These are phyloP conservation scores for Turdus rufiventris DNA, from an alignment of 2,113 vertebrate species.

Conservation along the genomic window DNA sequence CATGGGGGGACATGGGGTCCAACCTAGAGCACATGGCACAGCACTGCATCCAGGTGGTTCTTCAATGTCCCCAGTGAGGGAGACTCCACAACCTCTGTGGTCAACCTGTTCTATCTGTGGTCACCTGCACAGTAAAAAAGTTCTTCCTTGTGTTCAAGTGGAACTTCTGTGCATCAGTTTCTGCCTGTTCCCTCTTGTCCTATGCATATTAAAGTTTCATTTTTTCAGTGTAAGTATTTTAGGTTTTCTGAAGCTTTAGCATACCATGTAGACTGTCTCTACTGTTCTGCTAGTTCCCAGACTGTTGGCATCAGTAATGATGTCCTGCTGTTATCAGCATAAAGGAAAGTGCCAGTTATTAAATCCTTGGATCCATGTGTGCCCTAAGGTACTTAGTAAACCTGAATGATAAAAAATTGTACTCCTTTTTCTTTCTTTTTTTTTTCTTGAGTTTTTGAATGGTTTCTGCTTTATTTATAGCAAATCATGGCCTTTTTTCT, in stretches of 20 bases:
- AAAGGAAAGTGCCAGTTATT: neutral
- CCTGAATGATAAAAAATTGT: neutral
- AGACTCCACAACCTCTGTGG: neutral
- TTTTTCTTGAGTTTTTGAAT: neutral
- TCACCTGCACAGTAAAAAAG: neutral
- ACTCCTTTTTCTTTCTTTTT: neutral
- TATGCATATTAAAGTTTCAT: neutral
- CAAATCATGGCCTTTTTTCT: neutral
- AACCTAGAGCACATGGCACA: neutral
- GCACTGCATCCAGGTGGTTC: neutral
- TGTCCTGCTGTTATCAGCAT: neutral
- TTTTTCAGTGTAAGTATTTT: neutral
- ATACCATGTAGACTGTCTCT: neutral
- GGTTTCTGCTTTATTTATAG: neutral
- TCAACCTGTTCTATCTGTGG: rapidly evolving
- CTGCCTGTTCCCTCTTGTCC: neutral
- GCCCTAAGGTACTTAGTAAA: neutral
- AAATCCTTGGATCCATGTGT: neutral
- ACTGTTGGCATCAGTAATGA: neutral
- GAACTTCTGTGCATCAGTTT: neutral
- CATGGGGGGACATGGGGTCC: neutral
- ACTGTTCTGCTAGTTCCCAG: neutral
- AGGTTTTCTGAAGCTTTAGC: neutral
- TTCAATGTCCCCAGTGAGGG: neutral
- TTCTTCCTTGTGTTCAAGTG: neutral